Evolutionary conservation across 2,113 vertebrate genomes (phyloP).

Genomic region (Rana temporaria): DNA sequence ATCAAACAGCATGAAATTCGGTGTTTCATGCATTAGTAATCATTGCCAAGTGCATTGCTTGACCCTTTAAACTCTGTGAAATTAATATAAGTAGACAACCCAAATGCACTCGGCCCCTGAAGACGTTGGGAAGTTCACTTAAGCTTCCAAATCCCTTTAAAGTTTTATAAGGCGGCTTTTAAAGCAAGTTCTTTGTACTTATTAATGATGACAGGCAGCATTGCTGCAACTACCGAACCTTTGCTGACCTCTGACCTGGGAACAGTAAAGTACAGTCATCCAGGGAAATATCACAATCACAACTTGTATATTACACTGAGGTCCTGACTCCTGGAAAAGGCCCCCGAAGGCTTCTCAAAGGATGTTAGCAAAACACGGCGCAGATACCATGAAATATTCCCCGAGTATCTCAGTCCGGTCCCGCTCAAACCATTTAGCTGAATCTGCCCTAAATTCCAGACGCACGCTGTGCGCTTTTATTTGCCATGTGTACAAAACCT

Average conservation of each 20-base stretch:
- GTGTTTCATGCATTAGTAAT: constrained; percentile 92
- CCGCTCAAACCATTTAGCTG: constrained; percentile 40
- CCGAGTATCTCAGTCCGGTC: constrained; percentile 55
- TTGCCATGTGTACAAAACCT: not conserved
- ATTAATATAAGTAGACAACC: constrained; percentile 98
- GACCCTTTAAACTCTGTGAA: constrained; percentile 96
- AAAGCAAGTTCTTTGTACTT: constrained; percentile 84
- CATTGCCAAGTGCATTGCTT: constrained; percentile 88
- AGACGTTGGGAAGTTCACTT: constrained; percentile 86
- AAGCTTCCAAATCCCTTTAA: constrained; percentile 90
- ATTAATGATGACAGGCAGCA: constrained; percentile 83
- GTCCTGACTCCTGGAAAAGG: constrained; percentile 77
- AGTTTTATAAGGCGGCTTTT: constrained; percentile 94
- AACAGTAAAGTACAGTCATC: constrained; percentile 73
- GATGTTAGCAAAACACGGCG: constrained; percentile 72
- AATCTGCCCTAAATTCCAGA: constrained; percentile 26
- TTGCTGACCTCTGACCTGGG: constrained; percentile 81
- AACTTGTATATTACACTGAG: constrained; percentile 78
- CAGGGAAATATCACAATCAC: constrained; percentile 81
- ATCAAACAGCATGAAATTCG: constrained; percentile 75
- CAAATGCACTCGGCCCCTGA: constrained; percentile 76
- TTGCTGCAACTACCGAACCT: constrained; percentile 80
- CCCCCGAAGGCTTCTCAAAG: constrained; percentile 73
- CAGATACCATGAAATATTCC: constrained; percentile 67
- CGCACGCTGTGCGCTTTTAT: constrained; percentile 5